Percentiles rank a stretch among this genome's conserved stretches.
These are phyloP conservation scores for Sebastes reedi DNA, from an alignment of 2,797 vertebrate genomes.

Conservation along the genomic window DNA sequence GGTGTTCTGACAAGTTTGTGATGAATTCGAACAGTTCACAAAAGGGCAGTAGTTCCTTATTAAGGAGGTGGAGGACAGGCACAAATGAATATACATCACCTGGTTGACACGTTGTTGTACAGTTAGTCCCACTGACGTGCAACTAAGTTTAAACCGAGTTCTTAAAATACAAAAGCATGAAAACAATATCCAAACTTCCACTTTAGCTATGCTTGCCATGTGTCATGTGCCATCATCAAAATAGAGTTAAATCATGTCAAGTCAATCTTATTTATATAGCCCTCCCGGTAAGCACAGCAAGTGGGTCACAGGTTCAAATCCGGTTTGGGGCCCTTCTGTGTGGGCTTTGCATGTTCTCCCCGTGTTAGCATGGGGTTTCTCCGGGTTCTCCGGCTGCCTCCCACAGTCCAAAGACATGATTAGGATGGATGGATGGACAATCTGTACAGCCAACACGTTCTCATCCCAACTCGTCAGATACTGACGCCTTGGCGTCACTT, in stretches of 20 bases:
- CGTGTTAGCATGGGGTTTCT: no score
- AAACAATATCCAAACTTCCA: not conserved
- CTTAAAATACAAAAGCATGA: not conserved
- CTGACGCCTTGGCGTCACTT: no score
- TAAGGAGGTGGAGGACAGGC: not conserved
- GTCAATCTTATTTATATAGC: not conserved
- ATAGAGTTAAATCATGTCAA: not conserved
- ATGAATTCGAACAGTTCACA: not conserved
- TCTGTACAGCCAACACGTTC: no score
- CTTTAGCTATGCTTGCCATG: not conserved
- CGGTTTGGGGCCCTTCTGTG: no score
- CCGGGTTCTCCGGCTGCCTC: no score
- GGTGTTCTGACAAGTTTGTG: not conserved
- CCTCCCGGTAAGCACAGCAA: no score
- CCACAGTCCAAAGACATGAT: no score
- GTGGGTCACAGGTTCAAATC: no score
- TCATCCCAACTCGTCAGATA: no score
- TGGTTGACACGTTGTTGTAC: not conserved
- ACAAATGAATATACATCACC: not conserved
- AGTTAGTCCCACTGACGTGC: no score
- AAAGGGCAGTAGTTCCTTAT: not conserved
- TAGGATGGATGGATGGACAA: no score
- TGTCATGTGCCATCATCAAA: not conserved
- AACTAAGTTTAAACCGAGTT: not conserved
- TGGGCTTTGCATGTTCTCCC: no score